Percentiles rank a stretch among this genome's conserved stretches.
Evolutionary conservation across 64 coral and sea anemone genomes (phyloP).

Genomic region (Actinia tenebrosa): DNA sequence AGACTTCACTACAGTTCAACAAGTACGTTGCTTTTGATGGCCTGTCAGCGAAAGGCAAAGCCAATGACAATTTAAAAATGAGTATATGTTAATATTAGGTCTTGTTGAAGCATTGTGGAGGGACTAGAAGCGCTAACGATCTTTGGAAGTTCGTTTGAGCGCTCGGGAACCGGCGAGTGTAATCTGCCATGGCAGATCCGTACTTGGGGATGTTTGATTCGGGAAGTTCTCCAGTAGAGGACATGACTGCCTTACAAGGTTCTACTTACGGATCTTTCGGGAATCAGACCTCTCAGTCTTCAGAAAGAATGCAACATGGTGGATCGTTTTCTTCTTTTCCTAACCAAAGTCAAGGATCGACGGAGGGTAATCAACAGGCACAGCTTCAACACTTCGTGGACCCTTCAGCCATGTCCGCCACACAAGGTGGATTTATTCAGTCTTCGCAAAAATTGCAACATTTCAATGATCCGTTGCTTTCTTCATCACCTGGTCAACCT

Average conservation of each 20-base stretch:
- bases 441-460: slow-evolving; percentile 89
- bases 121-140: slow-evolving; percentile 3
- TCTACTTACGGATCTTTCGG: slow-evolving; percentile 60
- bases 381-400: slow-evolving; percentile 89
- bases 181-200: slow-evolving; percentile 78
- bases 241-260: slow-evolving; percentile 18
- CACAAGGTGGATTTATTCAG: slow-evolving; percentile 55
- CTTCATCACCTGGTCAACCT: slow-evolving; percentile 67
- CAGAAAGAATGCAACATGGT: slow-evolving; percentile 63
- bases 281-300: slow-evolving; percentile 64
- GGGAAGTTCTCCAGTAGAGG: slow-evolving; percentile 8
- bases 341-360: slow-evolving; percentile 10
- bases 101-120: slow-evolving; percentile 9
- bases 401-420: slow-evolving; percentile 52
- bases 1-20: slow-evolving; percentile 12
- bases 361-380: slow-evolving; percentile 44
- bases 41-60: slow-evolving; percentile 23
- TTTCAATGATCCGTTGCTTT: slow-evolving; percentile 83
- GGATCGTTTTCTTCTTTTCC: slow-evolving; percentile 74
- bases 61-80: slow-evolving; percentile 20
- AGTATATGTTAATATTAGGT: slow-evolving; percentile 18
- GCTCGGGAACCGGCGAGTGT: slow-evolving; percentile 1
- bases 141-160: slow-evolving; percentile 18
- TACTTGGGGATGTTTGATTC: slow-evolving; percentile 78
- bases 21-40: slow-evolving; percentile 27